Conservation (phyloP, 2,888 invertebrate species). For the Tetramorium bicarinatum region DNA sequence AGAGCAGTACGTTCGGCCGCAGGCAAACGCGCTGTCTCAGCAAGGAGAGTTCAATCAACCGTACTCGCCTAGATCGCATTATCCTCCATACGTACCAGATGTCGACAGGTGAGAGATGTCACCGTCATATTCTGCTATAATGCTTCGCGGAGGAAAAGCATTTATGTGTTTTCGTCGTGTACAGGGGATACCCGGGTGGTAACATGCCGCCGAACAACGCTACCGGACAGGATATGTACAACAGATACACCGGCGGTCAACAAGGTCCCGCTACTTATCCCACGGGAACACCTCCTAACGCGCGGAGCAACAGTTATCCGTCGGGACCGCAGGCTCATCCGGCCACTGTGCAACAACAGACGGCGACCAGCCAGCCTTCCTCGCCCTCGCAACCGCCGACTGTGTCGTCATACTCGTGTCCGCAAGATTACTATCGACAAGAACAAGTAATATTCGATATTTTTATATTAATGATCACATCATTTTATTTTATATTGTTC, state of each 20-base stretch:
- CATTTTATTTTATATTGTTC: background rate
- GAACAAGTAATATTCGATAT: conserved; percentile 88
- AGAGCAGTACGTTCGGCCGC: conserved; percentile 86
- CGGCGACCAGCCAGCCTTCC: conserved; percentile 92
- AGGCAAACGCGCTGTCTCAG: conserved; percentile 83
- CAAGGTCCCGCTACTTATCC: conserved; percentile 83
- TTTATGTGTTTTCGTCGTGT: background rate
- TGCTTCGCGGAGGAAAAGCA: background rate
- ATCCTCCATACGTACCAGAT: conserved; percentile 86
- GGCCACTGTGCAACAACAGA: conserved; percentile 88
- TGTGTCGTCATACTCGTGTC: conserved; percentile 86
- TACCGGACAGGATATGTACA: conserved; percentile 85
- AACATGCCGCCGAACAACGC: conserved; percentile 84
- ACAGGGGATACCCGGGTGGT: conserved; percentile 85
- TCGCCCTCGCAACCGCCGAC: conserved; percentile 92
- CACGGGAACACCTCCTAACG: conserved; percentile 80
- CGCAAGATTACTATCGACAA: conserved; percentile 87
- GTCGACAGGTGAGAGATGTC: conserved; percentile 81
- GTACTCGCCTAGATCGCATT: conserved; percentile 86
- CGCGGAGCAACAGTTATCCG: conserved; percentile 87
- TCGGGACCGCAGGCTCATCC: conserved; percentile 88
- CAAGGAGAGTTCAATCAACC: conserved; percentile 86
- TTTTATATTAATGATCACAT: conserved; percentile 59
- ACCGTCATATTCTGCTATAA: background rate
- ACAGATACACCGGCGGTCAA: conserved; percentile 83